Conservation (phyloP, 2,888 invertebrate species). For the Hypomecis atomaria region DNA sequence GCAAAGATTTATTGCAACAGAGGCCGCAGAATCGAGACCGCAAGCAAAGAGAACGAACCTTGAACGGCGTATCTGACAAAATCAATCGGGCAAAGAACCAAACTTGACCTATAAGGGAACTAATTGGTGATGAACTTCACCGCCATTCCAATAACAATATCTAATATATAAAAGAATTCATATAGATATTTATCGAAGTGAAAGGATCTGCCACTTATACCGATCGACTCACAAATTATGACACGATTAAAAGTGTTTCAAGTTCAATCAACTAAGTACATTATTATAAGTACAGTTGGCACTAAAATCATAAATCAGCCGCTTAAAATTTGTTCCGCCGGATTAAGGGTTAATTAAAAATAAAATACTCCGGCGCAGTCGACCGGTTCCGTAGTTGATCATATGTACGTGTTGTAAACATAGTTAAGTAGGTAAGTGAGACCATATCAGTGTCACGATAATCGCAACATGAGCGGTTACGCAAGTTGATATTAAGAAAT, state of each 20-base stretch:
- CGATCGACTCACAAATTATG: conserved; percentile 30
- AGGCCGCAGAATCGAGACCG: conserved; percentile 82
- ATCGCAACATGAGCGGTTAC: conserved; percentile 44
- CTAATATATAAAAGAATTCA: conserved; percentile 10
- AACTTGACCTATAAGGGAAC: conserved; percentile 77
- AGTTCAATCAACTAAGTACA: conserved; percentile 27
- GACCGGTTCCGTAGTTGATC: conserved; percentile 22
- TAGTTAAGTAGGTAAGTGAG: conserved; percentile 28
- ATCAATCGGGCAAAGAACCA: conserved; percentile 81
- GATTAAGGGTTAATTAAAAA: conserved; percentile 22
- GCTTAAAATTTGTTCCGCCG: conserved; percentile 21
- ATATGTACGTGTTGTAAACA: conserved; percentile 27
- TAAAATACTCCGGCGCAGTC: background rate
- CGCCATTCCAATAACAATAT: conserved; percentile 12
- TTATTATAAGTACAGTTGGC: conserved; percentile 21
- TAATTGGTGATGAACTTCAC: conserved; percentile 68
- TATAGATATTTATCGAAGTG: conserved; percentile 32
- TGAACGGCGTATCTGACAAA: conserved; percentile 83
- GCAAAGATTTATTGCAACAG: conserved; percentile 80
- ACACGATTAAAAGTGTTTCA: conserved; percentile 36
- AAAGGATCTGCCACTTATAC: conserved; percentile 34
- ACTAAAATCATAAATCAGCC: conserved; percentile 22
- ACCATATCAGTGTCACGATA: conserved; percentile 37
- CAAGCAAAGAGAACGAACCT: conserved; percentile 84
- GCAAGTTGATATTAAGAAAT: conserved; percentile 51